phyloP scores from a whole-genome alignment of 2,888 invertebrate genomes.

The Stramonita haemastoma region DNA sequence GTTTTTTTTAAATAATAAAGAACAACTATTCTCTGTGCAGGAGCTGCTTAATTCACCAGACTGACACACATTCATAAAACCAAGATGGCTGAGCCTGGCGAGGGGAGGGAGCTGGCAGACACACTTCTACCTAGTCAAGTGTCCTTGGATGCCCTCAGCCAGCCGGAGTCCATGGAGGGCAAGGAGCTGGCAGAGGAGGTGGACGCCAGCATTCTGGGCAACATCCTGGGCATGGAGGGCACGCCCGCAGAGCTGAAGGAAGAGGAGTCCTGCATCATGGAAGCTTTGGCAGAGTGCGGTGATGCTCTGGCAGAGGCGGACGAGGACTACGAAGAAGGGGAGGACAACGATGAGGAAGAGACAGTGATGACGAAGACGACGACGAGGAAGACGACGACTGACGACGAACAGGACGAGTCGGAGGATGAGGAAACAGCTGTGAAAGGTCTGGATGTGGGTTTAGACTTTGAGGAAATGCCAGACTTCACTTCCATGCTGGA shows the following conservation, averaged over 20 bases:
- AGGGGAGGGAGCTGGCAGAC: background rate
- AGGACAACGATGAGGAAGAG: slow-evolving; percentile 46
- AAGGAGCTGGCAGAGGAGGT: slow-evolving; percentile 9
- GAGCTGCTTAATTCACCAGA: background rate
- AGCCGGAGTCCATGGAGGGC: background rate
- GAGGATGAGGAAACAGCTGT: slow-evolving; percentile 35
- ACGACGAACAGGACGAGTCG: slow-evolving; percentile 47
- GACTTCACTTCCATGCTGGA: slow-evolving; percentile 38
- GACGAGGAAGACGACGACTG: slow-evolving; percentile 49
- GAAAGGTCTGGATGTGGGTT: slow-evolving; percentile 42
- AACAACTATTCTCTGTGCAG: background rate
- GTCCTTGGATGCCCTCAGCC: slow-evolving; percentile 28
- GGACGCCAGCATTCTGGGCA: slow-evolving; percentile 30
- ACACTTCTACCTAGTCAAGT: background rate
- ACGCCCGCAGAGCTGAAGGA: slow-evolving; percentile 39
- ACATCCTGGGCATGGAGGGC: slow-evolving; percentile 39
- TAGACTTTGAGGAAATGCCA: slow-evolving; percentile 52
- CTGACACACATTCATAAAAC: background rate
- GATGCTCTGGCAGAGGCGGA: slow-evolving; percentile 46
- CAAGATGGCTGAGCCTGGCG: slow-evolving; percentile 36
- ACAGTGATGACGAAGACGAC: slow-evolving; percentile 46
- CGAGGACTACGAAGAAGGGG: slow-evolving; percentile 25
- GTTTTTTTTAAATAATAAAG: too few relatives aligned
- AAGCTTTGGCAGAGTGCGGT: slow-evolving; percentile 43
- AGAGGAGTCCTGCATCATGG: slow-evolving; percentile 41